phyloP scores from a whole-genome alignment of 2,888 invertebrate species.

The Synergus japonicus region DNA sequence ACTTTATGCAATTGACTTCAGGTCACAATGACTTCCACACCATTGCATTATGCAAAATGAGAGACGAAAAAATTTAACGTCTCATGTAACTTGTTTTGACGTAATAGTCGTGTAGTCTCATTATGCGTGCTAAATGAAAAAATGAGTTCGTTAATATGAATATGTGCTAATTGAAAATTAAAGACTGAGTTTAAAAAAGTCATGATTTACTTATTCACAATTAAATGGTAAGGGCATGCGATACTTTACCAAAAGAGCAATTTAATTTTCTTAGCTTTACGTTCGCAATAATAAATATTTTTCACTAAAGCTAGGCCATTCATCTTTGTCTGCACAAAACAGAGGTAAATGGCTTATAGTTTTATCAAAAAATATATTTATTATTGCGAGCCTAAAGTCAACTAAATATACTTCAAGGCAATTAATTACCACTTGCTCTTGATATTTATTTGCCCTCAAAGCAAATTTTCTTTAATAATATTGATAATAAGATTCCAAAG shows the following conservation, averaged over 20 bases:
- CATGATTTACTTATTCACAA: background rate
- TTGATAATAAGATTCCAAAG: background rate
- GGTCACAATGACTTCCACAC: constrained; percentile 12
- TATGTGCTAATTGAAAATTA: background rate
- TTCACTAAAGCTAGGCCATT: too few relatives aligned
- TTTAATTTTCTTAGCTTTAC: too few relatives aligned
- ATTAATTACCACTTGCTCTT: too few relatives aligned
- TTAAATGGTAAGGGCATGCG: background rate
- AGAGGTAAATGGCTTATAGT: too few relatives aligned
- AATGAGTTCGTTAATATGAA: background rate
- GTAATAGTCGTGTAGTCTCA: background rate
- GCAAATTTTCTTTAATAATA: too few relatives aligned
- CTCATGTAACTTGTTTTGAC: background rate
- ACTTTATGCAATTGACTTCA: background rate
- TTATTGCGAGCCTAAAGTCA: too few relatives aligned
- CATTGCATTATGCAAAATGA: constrained; percentile 29
- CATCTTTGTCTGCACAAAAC: too few relatives aligned
- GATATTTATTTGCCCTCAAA: too few relatives aligned
- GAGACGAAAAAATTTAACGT: background rate
- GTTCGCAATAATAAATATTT: too few relatives aligned
- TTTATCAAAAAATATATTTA: too few relatives aligned
- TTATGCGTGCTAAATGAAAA: background rate
- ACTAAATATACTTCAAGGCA: too few relatives aligned
- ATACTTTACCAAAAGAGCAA: too few relatives aligned
- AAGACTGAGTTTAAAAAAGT: background rate